Evolutionary conservation across 2,797 vertebrate species (phyloP).

Genomic region (Falco rusticolus): DNA sequence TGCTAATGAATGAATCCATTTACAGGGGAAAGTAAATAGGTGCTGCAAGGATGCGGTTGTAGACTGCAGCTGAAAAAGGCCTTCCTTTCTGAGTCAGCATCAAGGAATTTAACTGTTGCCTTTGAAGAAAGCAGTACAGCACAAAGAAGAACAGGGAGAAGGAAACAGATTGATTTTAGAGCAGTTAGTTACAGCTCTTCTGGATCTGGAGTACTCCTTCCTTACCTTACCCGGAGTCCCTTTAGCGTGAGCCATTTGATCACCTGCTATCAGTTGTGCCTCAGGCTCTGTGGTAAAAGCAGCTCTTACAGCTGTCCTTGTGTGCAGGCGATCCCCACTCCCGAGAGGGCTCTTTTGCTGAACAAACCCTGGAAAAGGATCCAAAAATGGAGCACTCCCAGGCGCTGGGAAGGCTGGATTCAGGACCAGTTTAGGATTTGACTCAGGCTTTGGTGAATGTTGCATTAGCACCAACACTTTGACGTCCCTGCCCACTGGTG

Average conservation of each 20-base stretch:
- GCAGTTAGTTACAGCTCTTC: not conserved
- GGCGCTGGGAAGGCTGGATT: not conserved
- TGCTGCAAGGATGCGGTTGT: not conserved
- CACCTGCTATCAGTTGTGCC: not conserved
- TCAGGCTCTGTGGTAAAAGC: not conserved
- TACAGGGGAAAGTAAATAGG: not conserved
- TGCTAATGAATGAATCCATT: not conserved
- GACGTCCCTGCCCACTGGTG: not conserved
- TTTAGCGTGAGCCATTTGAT: rapidly evolving
- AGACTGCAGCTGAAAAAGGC: not conserved
- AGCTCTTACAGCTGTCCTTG: not conserved
- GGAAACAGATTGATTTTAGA: not conserved
- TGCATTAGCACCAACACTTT: not conserved
- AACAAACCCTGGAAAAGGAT: not conserved
- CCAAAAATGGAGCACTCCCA: not conserved
- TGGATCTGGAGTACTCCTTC: not conserved
- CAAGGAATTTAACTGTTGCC: not conserved
- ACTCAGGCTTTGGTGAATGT: not conserved
- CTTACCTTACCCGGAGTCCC: not conserved
- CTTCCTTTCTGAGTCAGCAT: not conserved
- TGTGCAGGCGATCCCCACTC: rapidly evolving
- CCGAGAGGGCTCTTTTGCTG: not conserved
- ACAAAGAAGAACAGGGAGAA: not conserved
- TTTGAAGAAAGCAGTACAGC: not conserved
- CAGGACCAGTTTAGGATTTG: not conserved